Conservation (phyloP, 2,113 vertebrate species). For the Mola mola region DNA sequence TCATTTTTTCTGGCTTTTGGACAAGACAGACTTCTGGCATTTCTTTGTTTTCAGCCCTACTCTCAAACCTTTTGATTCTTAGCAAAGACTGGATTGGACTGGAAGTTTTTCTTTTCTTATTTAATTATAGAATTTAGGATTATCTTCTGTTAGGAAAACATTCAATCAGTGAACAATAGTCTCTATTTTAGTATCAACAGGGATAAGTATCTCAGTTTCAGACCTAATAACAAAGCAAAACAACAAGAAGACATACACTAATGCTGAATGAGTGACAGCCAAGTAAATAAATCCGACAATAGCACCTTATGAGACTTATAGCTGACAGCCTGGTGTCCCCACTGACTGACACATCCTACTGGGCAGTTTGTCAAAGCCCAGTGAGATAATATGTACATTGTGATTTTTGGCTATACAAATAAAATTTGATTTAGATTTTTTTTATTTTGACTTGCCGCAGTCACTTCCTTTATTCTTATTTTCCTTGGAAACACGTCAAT, state of each 20-base stretch:
- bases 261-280: constrained; percentile 1
- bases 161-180: constrained; percentile 7
- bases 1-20: constrained; percentile 9
- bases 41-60: constrained; percentile 8
- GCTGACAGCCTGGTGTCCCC: constrained; percentile 15
- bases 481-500: constrained; percentile 46
- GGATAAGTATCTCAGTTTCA: constrained; percentile 6
- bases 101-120: neutral
- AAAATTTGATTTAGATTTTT: no score
- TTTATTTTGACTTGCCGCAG: constrained; percentile 29
- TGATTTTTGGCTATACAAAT: no score
- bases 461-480: constrained; percentile 40
- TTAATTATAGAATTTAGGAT: no score
- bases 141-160: neutral
- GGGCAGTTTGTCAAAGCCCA: no score
- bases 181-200: constrained; percentile 9
- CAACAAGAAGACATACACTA: constrained; percentile 3
- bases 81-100: no score
- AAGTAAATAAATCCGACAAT: constrained; percentile 28
- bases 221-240: constrained; percentile 5
- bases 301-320: constrained; percentile 18
- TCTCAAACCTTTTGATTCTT: constrained; percentile 1
- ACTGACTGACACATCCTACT: no score
- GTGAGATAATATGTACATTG: no score
- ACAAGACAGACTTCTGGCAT: neutral